Evolutionary conservation across 2,113 vertebrate species (phyloP).

Genomic region (Furnarius figulus): DNA sequence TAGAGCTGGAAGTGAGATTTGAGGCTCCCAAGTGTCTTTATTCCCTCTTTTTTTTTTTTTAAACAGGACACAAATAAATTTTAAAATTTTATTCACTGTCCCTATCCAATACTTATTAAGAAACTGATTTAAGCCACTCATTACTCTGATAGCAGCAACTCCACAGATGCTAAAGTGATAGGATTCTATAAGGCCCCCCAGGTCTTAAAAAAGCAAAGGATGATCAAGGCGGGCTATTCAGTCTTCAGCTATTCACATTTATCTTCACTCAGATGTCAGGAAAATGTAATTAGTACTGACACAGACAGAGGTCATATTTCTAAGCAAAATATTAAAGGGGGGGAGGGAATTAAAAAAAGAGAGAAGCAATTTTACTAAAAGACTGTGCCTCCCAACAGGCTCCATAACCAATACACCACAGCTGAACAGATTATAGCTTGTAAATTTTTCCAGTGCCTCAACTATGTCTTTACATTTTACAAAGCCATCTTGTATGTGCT

Average conservation of each 20-base stretch:
- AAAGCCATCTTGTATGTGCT: not conserved
- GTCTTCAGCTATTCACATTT: not conserved
- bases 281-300: slow-evolving; percentile 50
- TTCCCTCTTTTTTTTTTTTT: not conserved
- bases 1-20: not conserved
- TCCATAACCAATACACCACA: not conserved
- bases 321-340: not conserved
- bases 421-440: slow-evolving; percentile 1
- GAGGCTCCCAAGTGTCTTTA: not conserved
- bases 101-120: not conserved
- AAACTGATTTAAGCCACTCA: not conserved
- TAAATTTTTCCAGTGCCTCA: not conserved
- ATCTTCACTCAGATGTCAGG: not conserved
- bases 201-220: not conserved
- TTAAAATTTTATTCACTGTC: not conserved
- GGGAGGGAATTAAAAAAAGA: not conserved
- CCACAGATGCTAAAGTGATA: not conserved
- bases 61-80: not conserved
- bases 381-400: not conserved
- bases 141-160: not conserved
- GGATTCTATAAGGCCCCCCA: not conserved
- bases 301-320: slow-evolving; percentile 9
- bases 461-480: not conserved
- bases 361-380: not conserved
- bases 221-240: not conserved